Evolutionary conservation across 2,797 vertebrate genomes (phyloP).

Genomic region (Luscinia luscinia): DNA sequence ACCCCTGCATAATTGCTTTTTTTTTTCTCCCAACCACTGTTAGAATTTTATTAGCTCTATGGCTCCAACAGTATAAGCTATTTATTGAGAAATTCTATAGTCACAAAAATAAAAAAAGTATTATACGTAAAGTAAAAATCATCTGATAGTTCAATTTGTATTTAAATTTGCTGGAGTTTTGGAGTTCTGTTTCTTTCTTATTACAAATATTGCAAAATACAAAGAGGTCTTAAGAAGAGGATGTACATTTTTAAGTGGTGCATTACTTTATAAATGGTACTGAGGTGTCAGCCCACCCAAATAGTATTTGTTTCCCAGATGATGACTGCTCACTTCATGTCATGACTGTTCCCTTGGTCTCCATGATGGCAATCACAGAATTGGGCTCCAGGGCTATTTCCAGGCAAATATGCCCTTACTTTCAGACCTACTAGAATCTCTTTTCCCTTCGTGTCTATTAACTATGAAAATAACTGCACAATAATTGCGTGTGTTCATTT

Average conservation of each 20-base stretch:
- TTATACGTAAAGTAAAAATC: background rate
- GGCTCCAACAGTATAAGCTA: background rate
- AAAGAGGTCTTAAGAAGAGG: background rate
- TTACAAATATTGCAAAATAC: background rate
- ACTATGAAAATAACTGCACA: background rate
- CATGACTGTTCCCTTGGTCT: background rate
- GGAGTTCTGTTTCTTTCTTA: background rate
- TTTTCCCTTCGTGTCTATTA: background rate
- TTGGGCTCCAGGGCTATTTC: background rate
- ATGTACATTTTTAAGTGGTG: background rate
- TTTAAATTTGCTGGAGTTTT: background rate
- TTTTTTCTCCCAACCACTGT: background rate
- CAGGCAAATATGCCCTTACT: background rate
- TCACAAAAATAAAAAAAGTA: background rate
- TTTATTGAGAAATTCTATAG: background rate
- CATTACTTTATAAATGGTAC: background rate
- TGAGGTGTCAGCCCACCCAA: background rate
- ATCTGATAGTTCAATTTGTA: background rate
- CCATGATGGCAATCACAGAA: background rate
- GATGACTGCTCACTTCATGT: background rate
- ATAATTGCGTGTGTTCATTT: background rate
- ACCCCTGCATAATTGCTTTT: background rate
- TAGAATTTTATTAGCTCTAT: background rate
- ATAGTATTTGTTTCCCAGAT: background rate
- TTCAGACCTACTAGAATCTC: background rate